Evolutionary conservation across 1,140 invertebrate species (phyloP), one percentile per base, ranked within the genome.

Genomic region (Chironomus tepperi): DNA sequence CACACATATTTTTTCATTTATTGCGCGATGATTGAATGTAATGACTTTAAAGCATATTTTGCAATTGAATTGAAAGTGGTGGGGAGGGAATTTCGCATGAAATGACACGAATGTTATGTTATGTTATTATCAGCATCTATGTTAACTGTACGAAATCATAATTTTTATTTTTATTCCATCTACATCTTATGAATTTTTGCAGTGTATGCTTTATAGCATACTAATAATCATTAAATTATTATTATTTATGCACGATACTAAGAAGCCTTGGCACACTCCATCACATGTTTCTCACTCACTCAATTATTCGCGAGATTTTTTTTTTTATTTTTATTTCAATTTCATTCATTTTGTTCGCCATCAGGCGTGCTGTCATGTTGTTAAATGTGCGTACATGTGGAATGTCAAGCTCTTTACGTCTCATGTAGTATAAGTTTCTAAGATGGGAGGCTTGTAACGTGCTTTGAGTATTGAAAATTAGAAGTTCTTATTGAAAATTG

Each of bases 341-440:
- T 34, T 15, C n/a, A 57, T 57, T 57, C 47, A 57, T 57, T 57
- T 15, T 15, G 12, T 57, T 57, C 10, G 47, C 47, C 47, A 57
- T 57, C 47, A 57, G 24, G 47, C 47, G n/a, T 57, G 47, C 47
- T 57, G 47, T 57, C 47, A 57, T 57, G 47, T 57, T 57, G 15
- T 57, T 57, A 57, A 57, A 57, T 57, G 47, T 57, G 47, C 47
- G 47, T 57, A 57, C 47, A 57, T 57, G 47, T 57, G 47, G 47
- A 57, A 57, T 57, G 47, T 15, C 47, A 57, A 57, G 47, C 12
- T 57, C 12, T 57, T 57, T 57, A n/a, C 7, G 24, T 15, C 8
- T 57, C 10, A 2, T 47, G n/a, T 57, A n/a, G 47, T 57, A 12
- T 57, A 47, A 9, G 15, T 15, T 10, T 47, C 9, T n/a, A 15